Evolutionary conservation across 2,888 invertebrate species (phyloP).

Genomic region (Aricia artaxerxes): DNA sequence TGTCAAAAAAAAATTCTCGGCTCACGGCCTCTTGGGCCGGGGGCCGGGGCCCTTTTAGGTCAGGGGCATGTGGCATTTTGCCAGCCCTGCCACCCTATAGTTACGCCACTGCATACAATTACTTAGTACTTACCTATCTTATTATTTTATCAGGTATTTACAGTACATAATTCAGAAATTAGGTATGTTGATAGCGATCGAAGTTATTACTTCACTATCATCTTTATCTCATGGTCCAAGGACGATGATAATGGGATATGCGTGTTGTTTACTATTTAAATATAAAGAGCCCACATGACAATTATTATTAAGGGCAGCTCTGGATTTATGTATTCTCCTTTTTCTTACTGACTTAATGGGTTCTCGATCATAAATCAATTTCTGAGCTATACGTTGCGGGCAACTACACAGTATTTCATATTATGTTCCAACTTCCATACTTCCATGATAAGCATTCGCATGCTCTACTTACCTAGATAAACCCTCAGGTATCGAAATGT

Average conservation of each 20-base stretch:
- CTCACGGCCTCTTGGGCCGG: too few relatives aligned
- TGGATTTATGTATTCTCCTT: too few relatives aligned
- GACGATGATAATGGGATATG: background rate
- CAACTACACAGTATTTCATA: background rate
- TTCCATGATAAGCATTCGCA: background rate
- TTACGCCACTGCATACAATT: background rate
- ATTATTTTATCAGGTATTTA: background rate
- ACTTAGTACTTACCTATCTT: background rate
- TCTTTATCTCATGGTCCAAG: background rate
- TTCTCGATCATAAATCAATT: background rate
- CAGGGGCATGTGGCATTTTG: too few relatives aligned
- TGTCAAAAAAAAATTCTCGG: too few relatives aligned
- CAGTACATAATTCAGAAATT: background rate
- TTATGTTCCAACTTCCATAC: background rate
- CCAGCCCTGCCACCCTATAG: too few relatives aligned
- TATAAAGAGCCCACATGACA: too few relatives aligned
- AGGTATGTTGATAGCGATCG: background rate
- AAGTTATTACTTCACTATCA: background rate
- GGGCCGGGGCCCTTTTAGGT: too few relatives aligned
- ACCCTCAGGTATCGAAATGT: background rate
- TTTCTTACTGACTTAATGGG: too few relatives aligned
- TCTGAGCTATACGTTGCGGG: background rate
- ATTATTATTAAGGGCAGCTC: too few relatives aligned
- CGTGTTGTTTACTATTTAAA: background rate
- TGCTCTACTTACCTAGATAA: slow-evolving; percentile 15